Base-by-base conservation (phyloP, 1,140 invertebrate species). In the Doryteuthis pealeii region DNA sequence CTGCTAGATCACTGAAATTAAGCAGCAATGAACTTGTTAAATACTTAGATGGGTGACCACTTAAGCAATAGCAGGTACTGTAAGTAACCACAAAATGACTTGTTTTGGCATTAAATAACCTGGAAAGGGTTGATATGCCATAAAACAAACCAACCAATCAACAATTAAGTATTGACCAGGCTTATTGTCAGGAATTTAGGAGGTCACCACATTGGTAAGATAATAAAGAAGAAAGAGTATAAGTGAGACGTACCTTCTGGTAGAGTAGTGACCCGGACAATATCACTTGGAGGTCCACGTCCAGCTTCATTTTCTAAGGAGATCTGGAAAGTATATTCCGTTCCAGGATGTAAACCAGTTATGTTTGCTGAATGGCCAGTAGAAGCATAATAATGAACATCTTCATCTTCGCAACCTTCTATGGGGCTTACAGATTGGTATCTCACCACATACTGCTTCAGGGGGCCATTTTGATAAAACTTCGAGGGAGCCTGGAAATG, bases 291-390 rank as follows among this genome's bases (percentile, higher is more conserved):
- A 8, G 76, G 77, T n/a, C 82, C 72, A 3, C 54, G 30, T 12
- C 82, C 82, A 71, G 73, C 76, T 18, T 76, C 72, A 74, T 81
- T 83, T 58, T 77, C 80, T 18, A 72, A 74, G 66, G 74, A 71
- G n/a, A 83, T 31, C 14, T 72, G 43, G 26, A 83, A 71, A 70
- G 71, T 76, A 67, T 82, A 83, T 62, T 66, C 35, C 40, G 75
- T 81, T 79, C 80, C 81, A 68, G 82, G 80, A 33, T 66, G 74
- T n/a, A 83, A 74, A 6, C 76, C 73, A 22, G 49, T 67, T 10
- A 81, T 66, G 22, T 33, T 31, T 30, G 65, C 26, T 69, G 62
- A 43, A 18, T n/a, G 54, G 15, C 54, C 26, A 28, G 3, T 15
- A n/a, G 54, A 18, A 4, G 54, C 18, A 62, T 72, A n/a, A 45